Base-by-base conservation (phyloP, 2,888 invertebrate species). In the Ischnus inquisitorius region DNA sequence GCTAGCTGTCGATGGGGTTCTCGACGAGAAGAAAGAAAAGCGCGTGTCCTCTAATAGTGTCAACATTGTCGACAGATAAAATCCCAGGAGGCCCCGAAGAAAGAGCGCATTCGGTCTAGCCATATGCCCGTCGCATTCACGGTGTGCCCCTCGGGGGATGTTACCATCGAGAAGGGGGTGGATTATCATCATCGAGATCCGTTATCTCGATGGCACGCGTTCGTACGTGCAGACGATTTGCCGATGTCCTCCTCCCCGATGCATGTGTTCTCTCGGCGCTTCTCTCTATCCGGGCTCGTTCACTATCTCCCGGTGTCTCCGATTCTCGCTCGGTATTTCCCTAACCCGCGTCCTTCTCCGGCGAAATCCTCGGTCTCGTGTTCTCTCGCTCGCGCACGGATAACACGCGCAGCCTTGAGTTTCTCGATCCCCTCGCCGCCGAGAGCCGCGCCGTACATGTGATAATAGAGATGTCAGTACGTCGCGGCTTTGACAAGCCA, bases 401-500 rank as follows among this genome's bases (percentile, higher is more conserved):
- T 54, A 22, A 54, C 10, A 25, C 10, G 16, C 43, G 46, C n/a
- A 28, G 68, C 46, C n/a, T 60, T 57, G 54, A 34, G 34, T 39
- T 75, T 46, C 19, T 22, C 22, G 48, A 46, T 34, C 34, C 46
- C 12, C 74, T 19, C 3, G 19, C 10, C 19, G 19, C 51, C 6
- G 54, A 48, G 64, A 64, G 48, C 28, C 74, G 46, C 74, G 54
- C 67, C 76, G 80, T 74, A 75, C 54, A 54, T 86, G 92, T 92
- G 93, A 93, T 93, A 93, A 93, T 93, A 92, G 93, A 93, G 91
- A 93, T 93, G 93, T 93, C 93, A 93, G 92, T 90, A 91, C 92
- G 93, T 93, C 92, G 88, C 87, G 86, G 87, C 90, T 92, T 93
- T 93, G 93, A 93, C 93, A 92, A 93, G 90, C 91, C 92, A 90